A percentile compares a stretch with the other conserved stretches of the same genome.
phyloP scores from a whole-genome alignment of 1,140 invertebrate species.

The Phortica variegata region DNA sequence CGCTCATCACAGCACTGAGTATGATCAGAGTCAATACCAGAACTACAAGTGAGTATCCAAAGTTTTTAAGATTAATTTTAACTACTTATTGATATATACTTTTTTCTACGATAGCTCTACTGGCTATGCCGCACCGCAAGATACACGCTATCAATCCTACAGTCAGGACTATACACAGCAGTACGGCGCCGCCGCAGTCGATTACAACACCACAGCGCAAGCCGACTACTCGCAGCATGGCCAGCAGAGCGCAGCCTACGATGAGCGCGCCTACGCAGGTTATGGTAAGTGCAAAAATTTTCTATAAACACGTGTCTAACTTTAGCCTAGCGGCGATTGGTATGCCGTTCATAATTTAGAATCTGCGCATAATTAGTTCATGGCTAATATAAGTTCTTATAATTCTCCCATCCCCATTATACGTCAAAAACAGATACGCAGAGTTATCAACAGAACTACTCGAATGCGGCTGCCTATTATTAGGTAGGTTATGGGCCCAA shows the following conservation, averaged over 20 bases:
- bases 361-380: no score
- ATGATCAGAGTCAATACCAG: conserved; percentile 54
- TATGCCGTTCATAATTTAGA: not conserved
- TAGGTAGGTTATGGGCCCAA: no score
- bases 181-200: conserved; percentile 48
- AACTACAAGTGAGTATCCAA: conserved; percentile 37
- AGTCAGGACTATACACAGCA: conserved; percentile 53
- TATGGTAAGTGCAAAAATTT: conserved; percentile 42
- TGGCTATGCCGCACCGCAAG: conserved; percentile 42
- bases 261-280: conserved; percentile 49
- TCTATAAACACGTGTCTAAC: not conserved
- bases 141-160: conserved; percentile 49
- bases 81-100: not conserved
- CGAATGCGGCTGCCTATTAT: conserved; percentile 53
- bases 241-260: conserved; percentile 32
- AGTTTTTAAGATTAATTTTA: not conserved
- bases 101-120: conserved; percentile 29
- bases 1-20: conserved; percentile 36
- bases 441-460: conserved; percentile 49
- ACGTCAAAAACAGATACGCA: conserved; percentile 37
- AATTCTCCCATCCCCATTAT: no score
- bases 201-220: conserved; percentile 47
- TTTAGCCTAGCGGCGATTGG: no score
- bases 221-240: conserved; percentile 51
- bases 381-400: no score